phyloP scores from a whole-genome alignment of 2,113 vertebrate species.

The Sceloporus undulatus region DNA sequence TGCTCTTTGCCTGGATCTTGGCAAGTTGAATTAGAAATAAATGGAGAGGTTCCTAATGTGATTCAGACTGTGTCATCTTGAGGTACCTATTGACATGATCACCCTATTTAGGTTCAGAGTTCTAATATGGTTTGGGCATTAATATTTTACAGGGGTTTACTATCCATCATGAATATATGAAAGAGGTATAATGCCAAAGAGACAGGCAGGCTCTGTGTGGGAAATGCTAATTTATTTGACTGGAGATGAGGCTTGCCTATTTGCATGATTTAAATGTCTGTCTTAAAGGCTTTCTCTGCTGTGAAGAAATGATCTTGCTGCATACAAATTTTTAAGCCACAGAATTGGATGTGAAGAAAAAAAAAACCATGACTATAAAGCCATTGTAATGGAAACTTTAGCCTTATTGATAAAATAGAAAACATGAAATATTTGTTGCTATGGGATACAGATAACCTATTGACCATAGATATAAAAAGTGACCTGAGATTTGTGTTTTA shows the following conservation, averaged over 20 bases:
- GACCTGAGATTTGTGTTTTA: conserved; percentile 49
- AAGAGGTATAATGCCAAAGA: conserved; percentile 26
- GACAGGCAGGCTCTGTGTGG: neutral
- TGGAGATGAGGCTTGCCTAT: neutral
- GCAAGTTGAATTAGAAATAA: neutral
- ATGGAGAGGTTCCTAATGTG: neutral
- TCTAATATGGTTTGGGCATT: conserved; percentile 20
- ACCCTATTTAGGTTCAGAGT: neutral
- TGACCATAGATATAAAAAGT: conserved; percentile 61
- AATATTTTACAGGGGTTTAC: conserved; percentile 46
- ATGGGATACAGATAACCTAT: conserved; percentile 66
- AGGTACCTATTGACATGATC: neutral
- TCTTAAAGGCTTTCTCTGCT: neutral
- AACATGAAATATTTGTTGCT: conserved; percentile 67
- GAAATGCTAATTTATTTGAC: neutral
- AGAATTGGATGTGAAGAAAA: conserved; percentile 26
- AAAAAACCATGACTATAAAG: conserved; percentile 43
- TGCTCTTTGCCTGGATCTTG: neutral
- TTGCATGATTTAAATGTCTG: conserved; percentile 14
- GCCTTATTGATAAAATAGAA: conserved; percentile 59
- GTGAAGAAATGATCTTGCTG: conserved; percentile 40
- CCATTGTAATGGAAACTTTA: conserved; percentile 47
- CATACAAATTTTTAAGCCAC: conserved; percentile 1
- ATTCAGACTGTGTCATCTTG: conserved; percentile 7
- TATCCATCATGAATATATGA: conserved; percentile 17